Percentiles rank a stretch among this genome's conserved stretches.
phyloP scores from a whole-genome alignment of 2,113 vertebrate species.

The Coptodon rendalli region DNA sequence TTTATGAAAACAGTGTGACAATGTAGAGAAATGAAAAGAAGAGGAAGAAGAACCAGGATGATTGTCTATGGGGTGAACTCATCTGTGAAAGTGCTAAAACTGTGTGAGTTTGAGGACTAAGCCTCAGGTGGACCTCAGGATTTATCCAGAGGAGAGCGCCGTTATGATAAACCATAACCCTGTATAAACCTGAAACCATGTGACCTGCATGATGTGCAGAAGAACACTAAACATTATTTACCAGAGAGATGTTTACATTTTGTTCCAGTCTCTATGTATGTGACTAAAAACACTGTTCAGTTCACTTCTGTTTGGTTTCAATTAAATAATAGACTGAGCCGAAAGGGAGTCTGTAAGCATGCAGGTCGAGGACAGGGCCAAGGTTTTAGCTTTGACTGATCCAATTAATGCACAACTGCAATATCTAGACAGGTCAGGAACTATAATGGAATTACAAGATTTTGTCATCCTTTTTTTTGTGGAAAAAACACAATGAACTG shows the following conservation, averaged over 20 bases:
- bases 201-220: background rate
- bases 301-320: background rate
- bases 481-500: background rate
- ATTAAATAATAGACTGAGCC: background rate
- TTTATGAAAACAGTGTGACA: background rate
- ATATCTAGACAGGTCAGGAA: background rate
- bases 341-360: background rate
- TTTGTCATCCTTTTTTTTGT: background rate
- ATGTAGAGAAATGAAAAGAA: background rate
- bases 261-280: fast-evolving
- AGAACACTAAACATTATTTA: background rate
- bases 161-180: background rate
- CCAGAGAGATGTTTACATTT: background rate
- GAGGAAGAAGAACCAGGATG: background rate
- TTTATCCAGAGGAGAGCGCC: background rate
- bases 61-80: background rate
- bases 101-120: background rate
- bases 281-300: background rate
- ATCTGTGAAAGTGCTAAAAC: background rate
- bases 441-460: background rate
- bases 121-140: background rate
- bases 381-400: background rate
- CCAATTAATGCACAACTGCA: background rate
- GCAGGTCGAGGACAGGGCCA: background rate
- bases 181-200: fast-evolving